Percentiles rank a stretch among this genome's conserved stretches.
Evolutionary conservation across 2,888 invertebrate species (phyloP).

Genomic region (Acanthococcus lagerstroemiae): DNA sequence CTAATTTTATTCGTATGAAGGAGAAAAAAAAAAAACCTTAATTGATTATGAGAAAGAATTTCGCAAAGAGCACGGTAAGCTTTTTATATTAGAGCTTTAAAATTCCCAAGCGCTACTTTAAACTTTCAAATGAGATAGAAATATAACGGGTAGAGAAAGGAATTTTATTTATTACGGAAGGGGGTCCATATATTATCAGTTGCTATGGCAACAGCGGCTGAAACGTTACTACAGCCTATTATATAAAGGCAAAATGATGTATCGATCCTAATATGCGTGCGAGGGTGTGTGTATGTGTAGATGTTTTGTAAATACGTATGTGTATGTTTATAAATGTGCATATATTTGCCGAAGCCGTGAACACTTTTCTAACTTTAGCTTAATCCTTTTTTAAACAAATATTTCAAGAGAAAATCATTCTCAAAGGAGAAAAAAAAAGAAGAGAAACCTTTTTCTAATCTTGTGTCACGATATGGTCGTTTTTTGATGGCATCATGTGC

Average conservation of each 20-base stretch:
- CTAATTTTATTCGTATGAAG: too few relatives aligned
- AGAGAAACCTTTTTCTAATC: too few relatives aligned
- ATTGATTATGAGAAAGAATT: conserved; percentile 29
- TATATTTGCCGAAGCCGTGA: not conserved
- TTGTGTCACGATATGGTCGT: too few relatives aligned
- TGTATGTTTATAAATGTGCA: not conserved
- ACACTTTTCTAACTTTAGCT: not conserved
- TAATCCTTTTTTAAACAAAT: too few relatives aligned
- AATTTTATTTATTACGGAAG: conserved; percentile 32
- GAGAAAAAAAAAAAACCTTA: conserved; percentile 3
- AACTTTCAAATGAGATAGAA: conserved; percentile 32
- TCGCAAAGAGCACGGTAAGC: not conserved
- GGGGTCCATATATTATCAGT: conserved; percentile 32
- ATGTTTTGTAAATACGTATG: conserved; percentile 4
- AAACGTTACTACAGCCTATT: conserved; percentile 30
- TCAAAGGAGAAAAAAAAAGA: too few relatives aligned
- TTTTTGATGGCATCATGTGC: too few relatives aligned
- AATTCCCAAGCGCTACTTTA: conserved; percentile 31
- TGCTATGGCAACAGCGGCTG: conserved; percentile 27
- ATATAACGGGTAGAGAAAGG: conserved; percentile 28
- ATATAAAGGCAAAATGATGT: conserved; percentile 28
- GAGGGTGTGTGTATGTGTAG: conserved; percentile 16
- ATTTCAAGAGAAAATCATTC: too few relatives aligned
- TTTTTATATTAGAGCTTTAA: conserved; percentile 28
- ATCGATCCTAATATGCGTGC: conserved; percentile 28